These are phyloP conservation scores for Neopipo cinnamomea DNA, from an alignment of 2,113 vertebrate genomes.

Conservation along the genomic window DNA sequence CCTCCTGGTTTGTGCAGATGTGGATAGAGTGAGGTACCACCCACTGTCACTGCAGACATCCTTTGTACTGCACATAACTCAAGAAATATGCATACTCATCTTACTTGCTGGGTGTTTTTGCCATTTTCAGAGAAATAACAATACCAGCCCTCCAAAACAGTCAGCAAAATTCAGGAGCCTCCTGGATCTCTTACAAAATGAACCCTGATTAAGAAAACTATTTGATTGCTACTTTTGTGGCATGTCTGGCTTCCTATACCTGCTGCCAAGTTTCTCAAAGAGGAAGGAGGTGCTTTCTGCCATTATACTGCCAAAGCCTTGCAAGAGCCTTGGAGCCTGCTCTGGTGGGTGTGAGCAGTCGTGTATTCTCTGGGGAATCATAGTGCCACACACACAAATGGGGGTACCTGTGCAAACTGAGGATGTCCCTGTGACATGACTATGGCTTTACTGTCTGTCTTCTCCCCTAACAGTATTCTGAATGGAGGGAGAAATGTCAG, in stretches of 20 bases:
- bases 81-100: not conserved
- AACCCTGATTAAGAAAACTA: not conserved
- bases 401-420: not conserved
- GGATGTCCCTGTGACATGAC: not conserved
- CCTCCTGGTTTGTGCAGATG: not conserved
- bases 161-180: not conserved
- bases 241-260: not conserved
- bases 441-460: not conserved
- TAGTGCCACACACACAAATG: not conserved
- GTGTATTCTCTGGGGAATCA: not conserved
- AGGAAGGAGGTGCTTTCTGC: not conserved
- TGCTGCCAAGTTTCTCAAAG: not conserved
- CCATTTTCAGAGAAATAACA: not conserved
- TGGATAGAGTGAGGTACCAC: not conserved
- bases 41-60: not conserved
- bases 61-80: not conserved
- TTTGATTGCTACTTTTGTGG: not conserved
- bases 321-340: not conserved
- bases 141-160: not conserved
- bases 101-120: not conserved
- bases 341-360: not conserved
- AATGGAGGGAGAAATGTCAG: not conserved
- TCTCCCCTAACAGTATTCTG: not conserved
- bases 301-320: not conserved
- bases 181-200: not conserved